Base-by-base conservation (phyloP, 2,888 invertebrate genomes). In the Ichneumoninae sp. region DNA sequence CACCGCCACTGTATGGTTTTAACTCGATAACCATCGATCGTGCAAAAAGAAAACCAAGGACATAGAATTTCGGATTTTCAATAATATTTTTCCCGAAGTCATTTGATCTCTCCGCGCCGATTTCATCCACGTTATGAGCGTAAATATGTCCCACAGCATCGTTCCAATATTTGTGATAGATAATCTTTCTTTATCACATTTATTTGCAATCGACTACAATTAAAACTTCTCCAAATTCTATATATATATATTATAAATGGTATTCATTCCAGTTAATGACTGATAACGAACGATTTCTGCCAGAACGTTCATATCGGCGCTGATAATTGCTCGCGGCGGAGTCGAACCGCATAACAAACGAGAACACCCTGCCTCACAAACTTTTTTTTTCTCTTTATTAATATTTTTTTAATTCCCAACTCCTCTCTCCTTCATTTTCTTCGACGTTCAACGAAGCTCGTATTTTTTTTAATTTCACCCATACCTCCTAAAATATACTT, bases 201-300 rank as follows among this genome's bases (percentile, higher is more conserved):
- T 33, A 26, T 57, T 26, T 57, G 57, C 22, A 57, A 63, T 63
- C 30, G 63, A 33, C 26, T n/a, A 22, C 26, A 44, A 44, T 57
- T 57, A 60, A 36, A 44, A 57, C 19, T n/a, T 6, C 54, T 13
- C 70, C 5, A 36, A 10, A 19, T 33, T 54, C 13, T 70, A 8
- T 50, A 36, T 30, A 52, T 30, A 52, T 54, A 63, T 30, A 30
- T 13, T 30, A 30, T 63, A 63, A 63, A 33, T 63, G 63, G 33
- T 33, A 63, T 63, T 63, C 30, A 33, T 30, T 83, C 79, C 69
- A 19, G 63, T 69, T 47, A 75, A 74, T 79, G 69, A 79, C 83
- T 75, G 79, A 75, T 83, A 75, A 76, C 60, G 57, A 71, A 77
- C 19, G 60, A 65, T 76, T 83, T 60, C 76, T 75, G 66, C 16